Evolutionary conservation across 2,888 invertebrate species (phyloP), one percentile per base, ranked within the genome.

Genomic region (Thymelicus lineola): DNA sequence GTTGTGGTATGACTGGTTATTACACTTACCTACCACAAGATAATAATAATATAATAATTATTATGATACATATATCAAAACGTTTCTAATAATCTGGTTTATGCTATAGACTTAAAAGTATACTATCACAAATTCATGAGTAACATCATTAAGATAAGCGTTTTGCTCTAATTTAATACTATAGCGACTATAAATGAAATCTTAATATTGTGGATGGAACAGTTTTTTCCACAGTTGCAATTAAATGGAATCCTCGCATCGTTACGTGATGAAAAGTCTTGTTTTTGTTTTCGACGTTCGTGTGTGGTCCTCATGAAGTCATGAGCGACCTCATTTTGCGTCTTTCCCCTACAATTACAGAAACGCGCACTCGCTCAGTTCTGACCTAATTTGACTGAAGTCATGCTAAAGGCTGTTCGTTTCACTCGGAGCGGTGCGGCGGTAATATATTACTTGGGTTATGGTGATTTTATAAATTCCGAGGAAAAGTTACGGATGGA

Each of bases 381-480:
- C 75, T 89, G 91, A 90, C 90, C 90, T 84, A 89, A 82, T 84
- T 78, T 76, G 76, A 72, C 71, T 73, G 75, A 74, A 81, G 78
- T 77, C 79, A 78, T 73, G 75, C 73, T 64, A 74, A 62, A 62
- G 38, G 69, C 45, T 48, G 69, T 58, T 68, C 58, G 69, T 20
- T 63, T 63, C 38, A 46, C 58, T 7, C 63, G 15, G 48, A 58
- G 28, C 55, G 28, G 14, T 57, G n/a, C 42, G 57, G 12, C 17
- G 20, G 28, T 66, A 38, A 67, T 60, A 53, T 66, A 60, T 66
- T 50, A 59, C 59, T 9, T 9, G n/a, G 7, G 36, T 66, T 59
- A 48, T 59, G 36, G 20, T 15, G n/a, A 53, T 53, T 10, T 67
- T 60, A 42, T 67, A 50, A 46, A 28, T 60, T 50, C 50, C 15